Conservation (phyloP, 2,888 invertebrate species). For the Brachyptera risi region DNA sequence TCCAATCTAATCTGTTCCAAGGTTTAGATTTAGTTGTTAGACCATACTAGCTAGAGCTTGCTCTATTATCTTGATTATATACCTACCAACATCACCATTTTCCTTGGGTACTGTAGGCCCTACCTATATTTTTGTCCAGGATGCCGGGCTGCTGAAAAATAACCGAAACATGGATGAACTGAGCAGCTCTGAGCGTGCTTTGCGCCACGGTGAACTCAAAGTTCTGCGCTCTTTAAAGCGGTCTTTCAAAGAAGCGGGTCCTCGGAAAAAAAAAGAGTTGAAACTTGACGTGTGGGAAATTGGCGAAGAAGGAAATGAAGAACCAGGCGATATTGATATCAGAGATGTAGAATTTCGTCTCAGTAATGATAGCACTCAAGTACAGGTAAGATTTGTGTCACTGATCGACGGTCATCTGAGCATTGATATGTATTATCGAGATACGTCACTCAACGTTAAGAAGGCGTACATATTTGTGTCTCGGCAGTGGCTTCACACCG, state of each 20-base stretch:
- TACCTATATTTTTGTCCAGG: too few relatives aligned
- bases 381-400: slow-evolving; percentile 56
- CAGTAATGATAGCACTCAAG: slow-evolving; percentile 67
- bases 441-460: too few relatives aligned
- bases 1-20: too few relatives aligned
- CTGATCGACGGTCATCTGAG: too few relatives aligned
- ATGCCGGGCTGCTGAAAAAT: slow-evolving; percentile 28
- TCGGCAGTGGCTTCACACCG: too few relatives aligned
- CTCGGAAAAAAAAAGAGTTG: slow-evolving; percentile 68
- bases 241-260: slow-evolving; percentile 64
- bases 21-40: too few relatives aligned
- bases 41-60: too few relatives aligned
- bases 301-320: slow-evolving; percentile 52
- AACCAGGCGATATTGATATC: slow-evolving; percentile 62
- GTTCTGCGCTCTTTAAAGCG: slow-evolving; percentile 77
- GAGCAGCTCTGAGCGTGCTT: slow-evolving; percentile 68
- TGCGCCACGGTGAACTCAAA: slow-evolving; percentile 85
- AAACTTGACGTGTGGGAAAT: slow-evolving; percentile 67
- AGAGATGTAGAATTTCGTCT: slow-evolving; percentile 84
- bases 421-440: too few relatives aligned
- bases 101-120: too few relatives aligned
- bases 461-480: too few relatives aligned
- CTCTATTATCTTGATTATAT: too few relatives aligned
- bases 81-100: too few relatives aligned
- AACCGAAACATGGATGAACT: slow-evolving; percentile 35